Base-by-base conservation (phyloP, 1,140 invertebrate genomes). In the Bombus balteatus region DNA sequence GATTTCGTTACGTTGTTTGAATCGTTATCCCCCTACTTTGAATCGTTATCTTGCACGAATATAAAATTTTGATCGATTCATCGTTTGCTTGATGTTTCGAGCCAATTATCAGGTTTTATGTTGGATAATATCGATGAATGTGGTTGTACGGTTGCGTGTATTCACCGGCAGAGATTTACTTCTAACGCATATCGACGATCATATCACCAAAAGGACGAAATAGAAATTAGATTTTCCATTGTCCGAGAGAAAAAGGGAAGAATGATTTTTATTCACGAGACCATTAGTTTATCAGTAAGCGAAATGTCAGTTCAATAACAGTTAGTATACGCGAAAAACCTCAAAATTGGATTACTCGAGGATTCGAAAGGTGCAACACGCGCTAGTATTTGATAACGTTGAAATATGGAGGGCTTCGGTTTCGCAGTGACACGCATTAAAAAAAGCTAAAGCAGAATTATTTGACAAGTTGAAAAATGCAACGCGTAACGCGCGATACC, bases 381-480 rank as follows among this genome's bases (percentile, higher is more conserved):
- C 5, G 37, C 25, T n/a, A 8, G 65, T 25, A 28, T 53, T 53
- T 57, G 41, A n/a, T 34, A 25, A 15, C 25, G 25, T 32, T 39
- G 28, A 59, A 81, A 81, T 72, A 72, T 15, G 47, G 47, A 5
- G 10, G 8, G 32, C 15, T 68, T 68, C 66, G 65, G 66, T 43
- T 68, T n/a, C 53, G 9, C 12, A 32, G 53, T 41, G 12, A 53
- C 47, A 22, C n/a, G 34, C 34, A 62, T 39, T 62, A 66, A 73
- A 32, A 81, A 43, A 65, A 65, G 8, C 39, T 32, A 57, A 65
- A 81, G 37, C 53, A 59, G 53, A 81, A 73, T 81, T 81, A 81
- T 81, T 81, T 62, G 80, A 81, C 80, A 81, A 62, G 9, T 32
- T 62, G 70, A 73, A 81, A 72, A 73, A 73, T 59, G 43, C 25